A percentile compares a stretch with the other conserved stretches of the same genome.
phyloP scores from a whole-genome alignment of 2,113 vertebrate species.

The Thamnophis sirtalis region DNA sequence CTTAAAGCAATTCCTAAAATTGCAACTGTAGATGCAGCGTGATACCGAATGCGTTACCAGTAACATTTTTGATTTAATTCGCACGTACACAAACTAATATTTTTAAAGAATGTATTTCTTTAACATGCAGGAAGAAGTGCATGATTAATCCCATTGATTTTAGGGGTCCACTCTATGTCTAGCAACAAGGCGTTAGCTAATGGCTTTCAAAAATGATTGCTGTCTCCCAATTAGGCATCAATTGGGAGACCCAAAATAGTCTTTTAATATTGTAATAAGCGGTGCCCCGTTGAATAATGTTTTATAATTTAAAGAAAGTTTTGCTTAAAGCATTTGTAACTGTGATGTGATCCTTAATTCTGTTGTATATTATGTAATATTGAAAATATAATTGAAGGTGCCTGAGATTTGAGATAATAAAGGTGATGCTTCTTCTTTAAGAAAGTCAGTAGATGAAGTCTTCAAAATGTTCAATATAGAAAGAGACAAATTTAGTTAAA shows the following conservation, averaged over 20 bases:
- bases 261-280: not conserved
- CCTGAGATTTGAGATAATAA: constrained; percentile 33
- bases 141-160: not conserved
- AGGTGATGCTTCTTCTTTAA: constrained; percentile 25
- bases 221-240: constrained; percentile 32
- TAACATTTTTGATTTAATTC: not conserved
- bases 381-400: constrained; percentile 17
- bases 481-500: constrained; percentile 25
- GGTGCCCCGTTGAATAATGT: not conserved
- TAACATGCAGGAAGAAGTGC: not conserved
- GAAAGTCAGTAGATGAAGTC: constrained; percentile 21
- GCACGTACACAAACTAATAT: constrained; percentile 10
- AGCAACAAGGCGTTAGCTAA: not conserved
- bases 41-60: constrained; percentile 8
- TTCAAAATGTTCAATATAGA: constrained; percentile 33
- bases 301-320: not conserved
- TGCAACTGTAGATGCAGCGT: constrained; percentile 23
- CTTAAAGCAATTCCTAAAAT: constrained; percentile 38
- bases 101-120: constrained; percentile 17
- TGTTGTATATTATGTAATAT: constrained; percentile 25
- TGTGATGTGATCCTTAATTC: not conserved
- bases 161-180: not conserved
- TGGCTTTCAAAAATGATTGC: not conserved
- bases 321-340: constrained; percentile 9
- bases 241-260: constrained; percentile 20